Evolutionary conservation across 2,888 invertebrate species (phyloP).

Genomic region (Papilio protenor): DNA sequence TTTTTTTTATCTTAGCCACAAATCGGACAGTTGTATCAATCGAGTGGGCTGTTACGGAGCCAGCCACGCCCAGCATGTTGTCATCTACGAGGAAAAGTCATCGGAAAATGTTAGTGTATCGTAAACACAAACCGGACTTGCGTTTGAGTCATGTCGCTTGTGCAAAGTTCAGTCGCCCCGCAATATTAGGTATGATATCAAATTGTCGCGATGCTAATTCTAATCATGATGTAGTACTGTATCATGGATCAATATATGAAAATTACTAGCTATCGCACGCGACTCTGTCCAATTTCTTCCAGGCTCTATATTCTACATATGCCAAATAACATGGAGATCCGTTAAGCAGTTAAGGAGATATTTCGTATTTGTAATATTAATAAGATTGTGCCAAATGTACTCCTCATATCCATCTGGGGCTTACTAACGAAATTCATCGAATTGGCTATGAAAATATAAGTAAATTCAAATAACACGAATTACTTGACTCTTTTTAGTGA

Average conservation of each 20-base stretch:
- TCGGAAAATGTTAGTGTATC: constrained; percentile 38
- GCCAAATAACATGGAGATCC: neutral
- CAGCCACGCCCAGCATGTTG: constrained; percentile 38
- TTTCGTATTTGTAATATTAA: too few relatives aligned
- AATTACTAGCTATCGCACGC: too few relatives aligned
- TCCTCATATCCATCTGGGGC: neutral
- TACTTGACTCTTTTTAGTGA: neutral
- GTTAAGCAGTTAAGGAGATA: too few relatives aligned
- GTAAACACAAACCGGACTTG: constrained; percentile 41
- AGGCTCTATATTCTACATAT: neutral
- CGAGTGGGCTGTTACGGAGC: constrained; percentile 11
- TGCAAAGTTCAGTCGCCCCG: constrained; percentile 38
- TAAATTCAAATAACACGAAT: neutral
- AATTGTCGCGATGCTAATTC: constrained; percentile 32
- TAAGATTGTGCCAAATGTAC: neutral
- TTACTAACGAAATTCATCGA: neutral
- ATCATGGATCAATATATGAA: neutral
- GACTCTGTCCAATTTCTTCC: too few relatives aligned
- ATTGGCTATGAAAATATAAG: neutral
- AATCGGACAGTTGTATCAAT: constrained; percentile 16
- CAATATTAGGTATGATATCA: constrained; percentile 15
- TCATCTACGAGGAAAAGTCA: constrained; percentile 43
- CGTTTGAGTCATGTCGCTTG: constrained; percentile 40
- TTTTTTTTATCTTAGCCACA: constrained; percentile 38
- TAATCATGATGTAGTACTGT: constrained; percentile 11